Base-by-base conservation (phyloP, 2,113 vertebrate species). In the Gallinago media region DNA sequence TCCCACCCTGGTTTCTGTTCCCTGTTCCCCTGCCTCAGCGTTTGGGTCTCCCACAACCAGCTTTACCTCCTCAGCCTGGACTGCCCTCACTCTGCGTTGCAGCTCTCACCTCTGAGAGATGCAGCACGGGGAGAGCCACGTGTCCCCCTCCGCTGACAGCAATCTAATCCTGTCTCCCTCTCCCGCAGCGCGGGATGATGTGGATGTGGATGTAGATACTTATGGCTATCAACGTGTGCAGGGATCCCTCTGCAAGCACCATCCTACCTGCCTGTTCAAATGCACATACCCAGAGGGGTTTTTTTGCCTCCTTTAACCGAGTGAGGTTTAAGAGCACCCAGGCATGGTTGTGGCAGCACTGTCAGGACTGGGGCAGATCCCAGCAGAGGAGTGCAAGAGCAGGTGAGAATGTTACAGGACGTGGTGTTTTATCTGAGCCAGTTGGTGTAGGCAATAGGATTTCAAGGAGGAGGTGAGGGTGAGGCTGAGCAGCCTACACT, bases 131-230 rank as follows among this genome's bases (percentile, higher is more conserved):
- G 61, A 83, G 16, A 95, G 23, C 46, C 74, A 72, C 0, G 0
- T 36, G 49, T 88, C 25, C 40, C 0, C 1, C 32, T 76, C 22
- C 13, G 1, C 40, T 47, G 56, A 5, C 46, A 36, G 72, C 42
- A 77, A 31, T 61, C 14, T 27, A 47, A 80, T 6, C 50, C 26
- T 2, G 1, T 42, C 67, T 71, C 58, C 67, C n/a, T 34, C 58
- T 83, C 46, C 58, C 1, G 0, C n/a, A 52, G n/a, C 0, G 0
- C 40, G 59, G 0, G 0, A 47, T 47, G 47, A 47, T 47, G 46
- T 21, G 46, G 47, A 47, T 47, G 47, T 26, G 47, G 36, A 22
- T 1, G 2, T 32, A 38, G 62, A 73, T 27, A 29, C 26, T 58
- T 36, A 29, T 0, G 0, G 63, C 9, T 55, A 80, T 12, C 32